Evolutionary conservation across 2,113 vertebrate genomes (phyloP).

Genomic region (Xenus cinereus): DNA sequence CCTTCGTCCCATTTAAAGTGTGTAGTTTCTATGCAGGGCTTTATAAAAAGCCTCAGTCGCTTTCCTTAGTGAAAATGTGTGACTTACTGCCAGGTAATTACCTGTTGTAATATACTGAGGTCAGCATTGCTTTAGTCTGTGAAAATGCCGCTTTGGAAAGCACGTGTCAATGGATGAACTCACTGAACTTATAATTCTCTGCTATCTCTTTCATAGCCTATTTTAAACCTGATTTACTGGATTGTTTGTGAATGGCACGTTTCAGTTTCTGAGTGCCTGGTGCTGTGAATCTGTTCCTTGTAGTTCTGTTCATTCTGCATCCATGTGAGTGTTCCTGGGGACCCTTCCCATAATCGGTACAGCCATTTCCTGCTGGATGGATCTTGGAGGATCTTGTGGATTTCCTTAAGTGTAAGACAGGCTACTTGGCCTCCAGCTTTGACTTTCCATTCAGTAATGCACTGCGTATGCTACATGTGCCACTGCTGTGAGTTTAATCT

Average conservation of each 20-base stretch:
- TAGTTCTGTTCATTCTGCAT: not conserved
- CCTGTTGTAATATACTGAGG: not conserved
- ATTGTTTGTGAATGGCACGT: not conserved
- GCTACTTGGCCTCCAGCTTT: not conserved
- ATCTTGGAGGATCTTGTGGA: not conserved
- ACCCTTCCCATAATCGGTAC: not conserved
- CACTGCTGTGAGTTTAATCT: not conserved
- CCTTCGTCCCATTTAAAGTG: not conserved
- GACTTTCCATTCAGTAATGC: not conserved
- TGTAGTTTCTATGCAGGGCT: rapidly evolving
- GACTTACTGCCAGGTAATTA: not conserved
- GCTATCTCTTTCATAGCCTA: not conserved
- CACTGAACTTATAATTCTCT: not conserved
- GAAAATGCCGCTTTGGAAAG: not conserved
- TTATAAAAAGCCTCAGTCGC: not conserved
- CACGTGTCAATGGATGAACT: not conserved
- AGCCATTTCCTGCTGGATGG: not conserved
- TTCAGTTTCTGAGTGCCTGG: not conserved
- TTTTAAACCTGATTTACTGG: not conserved
- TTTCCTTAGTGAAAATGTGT: not conserved
- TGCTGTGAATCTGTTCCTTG: not conserved
- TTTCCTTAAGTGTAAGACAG: not conserved
- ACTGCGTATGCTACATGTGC: rapidly evolving
- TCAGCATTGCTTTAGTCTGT: not conserved
- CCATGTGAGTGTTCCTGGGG: not conserved